A percentile compares a stretch with the other conserved stretches of the same genome.
Conservation (phyloP, 2,888 invertebrate species). For the Micoletzkya japonica region DNA sequence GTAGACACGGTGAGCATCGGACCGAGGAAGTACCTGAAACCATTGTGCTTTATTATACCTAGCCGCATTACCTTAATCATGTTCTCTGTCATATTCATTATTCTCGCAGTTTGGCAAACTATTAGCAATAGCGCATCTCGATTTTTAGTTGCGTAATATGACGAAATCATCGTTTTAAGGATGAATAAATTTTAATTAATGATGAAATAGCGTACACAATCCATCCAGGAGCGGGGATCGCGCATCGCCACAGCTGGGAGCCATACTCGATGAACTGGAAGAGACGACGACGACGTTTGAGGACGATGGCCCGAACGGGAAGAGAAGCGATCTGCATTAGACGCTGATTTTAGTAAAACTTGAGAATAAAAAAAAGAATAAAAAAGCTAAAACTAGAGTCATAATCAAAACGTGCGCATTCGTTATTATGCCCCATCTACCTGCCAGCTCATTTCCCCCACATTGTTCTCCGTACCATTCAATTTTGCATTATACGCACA, state of each 20-base stretch:
- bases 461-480: too few relatives aligned
- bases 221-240: conserved; percentile 26
- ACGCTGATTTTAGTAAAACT: background rate
- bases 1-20: conserved; percentile 1
- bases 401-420: background rate
- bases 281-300: conserved; percentile 26
- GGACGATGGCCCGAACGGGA: conserved; percentile 14
- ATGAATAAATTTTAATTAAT: too few relatives aligned
- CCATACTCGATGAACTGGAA: conserved; percentile 33
- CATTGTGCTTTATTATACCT: background rate
- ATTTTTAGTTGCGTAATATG: too few relatives aligned
- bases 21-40: conserved; percentile 27
- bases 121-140: too few relatives aligned
- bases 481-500: too few relatives aligned
- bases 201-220: conserved; percentile 12
- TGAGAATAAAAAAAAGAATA: background rate
- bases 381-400: background rate
- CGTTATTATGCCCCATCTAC: too few relatives aligned
- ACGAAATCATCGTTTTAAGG: too few relatives aligned
- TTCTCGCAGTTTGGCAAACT: too few relatives aligned
- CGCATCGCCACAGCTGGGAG: conserved; percentile 29
- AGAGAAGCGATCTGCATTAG: conserved; percentile 11
- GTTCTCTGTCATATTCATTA: too few relatives aligned
- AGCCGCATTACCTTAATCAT: too few relatives aligned
- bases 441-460: too few relatives aligned